Base-by-base conservation (phyloP, 1,140 invertebrate genomes). In the Rhysida immarginata region DNA sequence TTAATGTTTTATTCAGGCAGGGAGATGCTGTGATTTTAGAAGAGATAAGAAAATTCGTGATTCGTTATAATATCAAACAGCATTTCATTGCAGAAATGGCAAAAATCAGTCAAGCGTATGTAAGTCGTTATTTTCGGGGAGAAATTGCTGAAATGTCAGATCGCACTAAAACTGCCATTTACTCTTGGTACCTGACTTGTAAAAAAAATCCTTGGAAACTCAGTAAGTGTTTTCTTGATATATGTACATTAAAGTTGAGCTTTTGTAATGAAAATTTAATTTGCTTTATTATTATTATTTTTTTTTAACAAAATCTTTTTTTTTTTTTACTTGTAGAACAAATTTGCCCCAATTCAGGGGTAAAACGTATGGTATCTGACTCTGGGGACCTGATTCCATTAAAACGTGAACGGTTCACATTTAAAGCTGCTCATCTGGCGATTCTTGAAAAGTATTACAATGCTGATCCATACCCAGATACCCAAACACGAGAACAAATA, bases 391-490 rank as follows among this genome's bases (percentile, higher is more conserved):
- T 64, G 26, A 61, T 65, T 41, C 63, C 63, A 21, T 42, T 64
- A 25, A 62, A 62, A 59, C 55, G 71, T 24, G 71, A 71, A 53
- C 57, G 71, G 23, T 73, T 73, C 55, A 69, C 69, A 41, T 73
- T 73, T 59, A 64, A 68, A 52, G 64, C 65, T 42, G 65, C 66
- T 53, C 71, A 73, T 63, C 59, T 73, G 24, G 65, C 68, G 20
- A 63, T 73, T 35, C 59, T 73, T 45, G 71, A 73, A 53, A 58
- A 60, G 25, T 65, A 61, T 53, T 73, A 70, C 60, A 64, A 67
- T 45, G 64, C 64, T 44, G 67, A 70, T 56, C 68, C 67, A 26
- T 73, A 73, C 60, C 71, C 71, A 26, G 65, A 68, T 21, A 59
- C 63, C n/a, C 66, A 69, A 53, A 66, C 65, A 43, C 58, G 70